Conservation (phyloP, 2,797 vertebrate species). For the Aratinga solstitialis region DNA sequence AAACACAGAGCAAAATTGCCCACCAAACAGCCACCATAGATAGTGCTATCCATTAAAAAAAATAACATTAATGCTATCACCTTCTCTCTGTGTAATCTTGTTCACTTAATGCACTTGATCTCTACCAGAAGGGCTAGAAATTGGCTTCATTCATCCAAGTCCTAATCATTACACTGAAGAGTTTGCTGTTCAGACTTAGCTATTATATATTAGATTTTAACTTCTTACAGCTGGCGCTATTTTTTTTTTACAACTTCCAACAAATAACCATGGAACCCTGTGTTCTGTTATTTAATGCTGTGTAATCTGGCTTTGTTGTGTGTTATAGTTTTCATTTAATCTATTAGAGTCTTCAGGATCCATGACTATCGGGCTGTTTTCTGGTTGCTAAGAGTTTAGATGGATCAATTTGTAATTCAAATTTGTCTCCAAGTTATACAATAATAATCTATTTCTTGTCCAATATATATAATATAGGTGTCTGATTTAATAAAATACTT, state of each 20-base stretch:
- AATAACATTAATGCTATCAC: not conserved
- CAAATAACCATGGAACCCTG: not conserved
- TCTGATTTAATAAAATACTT: not conserved
- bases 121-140: not conserved
- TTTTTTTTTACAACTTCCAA: not conserved
- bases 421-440: not conserved
- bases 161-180: not conserved
- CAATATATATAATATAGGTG: not conserved
- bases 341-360: not conserved
- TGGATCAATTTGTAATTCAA: conserved; percentile 31
- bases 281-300: not conserved
- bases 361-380: not conserved
- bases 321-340: not conserved
- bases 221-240: not conserved
- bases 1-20: not conserved
- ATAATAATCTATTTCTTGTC: not conserved
- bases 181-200: not conserved
- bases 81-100: not conserved
- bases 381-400: not conserved
- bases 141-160: not conserved
- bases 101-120: not conserved
- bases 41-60: not conserved
- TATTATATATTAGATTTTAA: not conserved
- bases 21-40: not conserved
- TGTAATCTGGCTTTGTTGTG: not conserved